A percentile compares a stretch with the other conserved stretches of the same genome.
phyloP scores from a whole-genome alignment of 2,113 vertebrate species.

The Pseudonaja textilis region DNA sequence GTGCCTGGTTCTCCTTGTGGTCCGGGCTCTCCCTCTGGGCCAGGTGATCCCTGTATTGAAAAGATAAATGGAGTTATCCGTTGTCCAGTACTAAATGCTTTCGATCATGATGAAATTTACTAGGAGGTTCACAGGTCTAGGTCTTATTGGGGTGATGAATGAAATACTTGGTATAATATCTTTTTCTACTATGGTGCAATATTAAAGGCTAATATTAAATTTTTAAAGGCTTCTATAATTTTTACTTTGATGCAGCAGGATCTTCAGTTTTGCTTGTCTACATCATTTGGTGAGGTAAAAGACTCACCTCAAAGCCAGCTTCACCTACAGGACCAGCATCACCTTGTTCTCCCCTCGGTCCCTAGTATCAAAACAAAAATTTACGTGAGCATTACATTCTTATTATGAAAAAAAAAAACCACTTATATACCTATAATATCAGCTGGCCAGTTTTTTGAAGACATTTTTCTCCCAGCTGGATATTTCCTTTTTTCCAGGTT shows the following conservation, averaged over 20 bases:
- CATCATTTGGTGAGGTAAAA: background rate
- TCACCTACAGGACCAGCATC: constrained; percentile 86
- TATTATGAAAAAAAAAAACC: background rate
- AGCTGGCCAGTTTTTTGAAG: background rate
- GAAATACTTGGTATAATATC: background rate
- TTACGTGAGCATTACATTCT: constrained; percentile 46
- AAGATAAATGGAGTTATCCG: constrained; percentile 21
- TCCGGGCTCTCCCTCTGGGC: constrained; percentile 86
- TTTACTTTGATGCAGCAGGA: background rate
- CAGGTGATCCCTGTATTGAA: constrained; percentile 79
- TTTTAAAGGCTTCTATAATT: background rate
- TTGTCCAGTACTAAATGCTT: constrained; percentile 4
- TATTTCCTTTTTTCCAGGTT: background rate
- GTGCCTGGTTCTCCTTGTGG: constrained; percentile 83
- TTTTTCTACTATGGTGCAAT: background rate
- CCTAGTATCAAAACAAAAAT: constrained; percentile 74
- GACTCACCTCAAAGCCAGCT: constrained; percentile 83
- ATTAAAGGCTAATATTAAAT: too few relatives aligned
- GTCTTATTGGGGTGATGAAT: background rate
- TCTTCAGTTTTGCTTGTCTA: background rate
- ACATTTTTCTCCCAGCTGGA: background rate
- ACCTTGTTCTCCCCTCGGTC: constrained; percentile 83
- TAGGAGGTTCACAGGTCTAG: background rate
- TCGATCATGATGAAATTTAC: background rate
- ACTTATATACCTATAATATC: background rate